Evolutionary conservation across 2,888 invertebrate genomes (phyloP), one percentile per base, ranked within the genome.

Genomic region (Callyntrura guangdongensis): DNA sequence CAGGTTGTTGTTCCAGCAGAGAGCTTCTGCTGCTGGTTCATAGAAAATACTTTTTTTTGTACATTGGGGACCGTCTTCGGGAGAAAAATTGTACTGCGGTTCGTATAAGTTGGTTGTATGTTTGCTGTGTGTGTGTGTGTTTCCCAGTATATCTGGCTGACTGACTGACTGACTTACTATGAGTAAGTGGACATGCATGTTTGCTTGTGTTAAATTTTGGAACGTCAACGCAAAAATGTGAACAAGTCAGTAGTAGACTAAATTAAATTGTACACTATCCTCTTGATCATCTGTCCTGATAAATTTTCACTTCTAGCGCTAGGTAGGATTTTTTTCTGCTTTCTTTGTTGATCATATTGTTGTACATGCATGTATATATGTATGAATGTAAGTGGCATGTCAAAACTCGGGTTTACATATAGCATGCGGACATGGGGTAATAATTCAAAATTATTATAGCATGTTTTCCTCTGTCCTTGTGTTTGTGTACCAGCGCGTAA

Each of bases 211-310:
- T 4, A 2, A 36, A 36, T 36, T 36, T 36, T 36, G 36, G 2
- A 36, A 36, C 36, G 36, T 36, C 36, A 36, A 86, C 45, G 56
- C 20, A 36, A 6, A 36, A 81, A 79, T 56, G 56, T 25, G 56
- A 59, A 82, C 81, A 69, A 83, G 83, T 2, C 36, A 36, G 36
- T 2, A 36, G 22, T 67, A 83, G 45, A 47, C 81, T 81, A 88
- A 88, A 88, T 88, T 88, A 88, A 88, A 88, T 72, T 72, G 82
- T 83, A 88, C 88, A 88, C 56, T 47, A 88, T 88, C 88, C 83
- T 74, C n/a, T 88, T 72, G 88, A 88, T 88, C 72, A 88, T 88
- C 88, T 72, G 17, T 88, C 88, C 17, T 72, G 88, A 88, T 88
- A 88, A 82, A 61, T 82, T 88, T 72, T 77, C 25, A 77, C 77